phyloP scores from a whole-genome alignment of 23 tunicate species.

The Trididemnum clinides region DNA sequence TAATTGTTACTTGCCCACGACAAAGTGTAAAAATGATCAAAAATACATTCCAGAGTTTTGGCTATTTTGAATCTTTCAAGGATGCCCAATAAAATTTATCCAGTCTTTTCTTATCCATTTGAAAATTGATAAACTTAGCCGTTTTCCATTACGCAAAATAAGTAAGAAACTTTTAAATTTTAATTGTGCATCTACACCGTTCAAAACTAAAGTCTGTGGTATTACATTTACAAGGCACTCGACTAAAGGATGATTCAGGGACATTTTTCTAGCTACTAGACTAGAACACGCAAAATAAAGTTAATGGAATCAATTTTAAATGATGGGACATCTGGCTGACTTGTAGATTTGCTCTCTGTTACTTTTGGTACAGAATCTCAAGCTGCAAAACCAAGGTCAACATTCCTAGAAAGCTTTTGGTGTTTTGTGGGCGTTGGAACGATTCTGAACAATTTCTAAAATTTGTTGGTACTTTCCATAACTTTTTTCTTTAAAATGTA shows the following conservation, averaged over 20 bases:
- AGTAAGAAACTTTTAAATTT: neutral
- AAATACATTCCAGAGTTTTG: too few species aligned
- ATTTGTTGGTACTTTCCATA: neutral
- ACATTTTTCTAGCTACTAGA: neutral
- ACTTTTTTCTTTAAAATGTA: neutral
- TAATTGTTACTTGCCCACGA: too few species aligned
- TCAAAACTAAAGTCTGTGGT: too few species aligned
- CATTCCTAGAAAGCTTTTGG: neutral
- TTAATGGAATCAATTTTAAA: slow-evolving; percentile 4
- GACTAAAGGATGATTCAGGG: neutral
- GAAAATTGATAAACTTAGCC: slow-evolving; percentile 1
- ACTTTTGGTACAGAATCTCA: neutral
- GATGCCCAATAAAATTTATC: too few species aligned
- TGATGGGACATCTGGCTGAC: neutral
- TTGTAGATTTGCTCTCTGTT: neutral
- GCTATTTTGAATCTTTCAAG: too few species aligned
- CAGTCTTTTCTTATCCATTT: neutral
- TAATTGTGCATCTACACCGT: too few species aligned
- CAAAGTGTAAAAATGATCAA: too few species aligned
- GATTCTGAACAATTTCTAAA: neutral
- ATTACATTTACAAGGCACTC: neutral
- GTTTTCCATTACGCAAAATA: neutral
- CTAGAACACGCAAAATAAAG: neutral
- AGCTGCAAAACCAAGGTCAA: slow-evolving; percentile 13
- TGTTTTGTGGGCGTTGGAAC: neutral